Base-by-base conservation (phyloP, 2,888 invertebrate species). In the Sisyra nigra region DNA sequence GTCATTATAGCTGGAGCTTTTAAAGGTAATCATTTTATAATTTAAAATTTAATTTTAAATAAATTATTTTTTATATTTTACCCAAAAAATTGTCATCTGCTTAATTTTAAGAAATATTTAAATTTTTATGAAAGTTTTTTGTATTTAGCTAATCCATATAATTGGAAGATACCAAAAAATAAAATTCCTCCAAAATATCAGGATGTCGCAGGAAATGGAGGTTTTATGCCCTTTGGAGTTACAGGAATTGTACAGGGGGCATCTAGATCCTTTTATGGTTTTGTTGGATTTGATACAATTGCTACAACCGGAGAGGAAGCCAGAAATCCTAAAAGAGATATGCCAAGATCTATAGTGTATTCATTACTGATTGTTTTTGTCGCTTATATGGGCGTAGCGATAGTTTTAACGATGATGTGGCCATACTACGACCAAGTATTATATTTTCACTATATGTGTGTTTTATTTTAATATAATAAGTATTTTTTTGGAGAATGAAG, bases 261-360 rank as follows among this genome's bases (percentile, higher is more conserved):
- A 0, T 87, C 88, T 0, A 86, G 82, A 55, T 87, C 86, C 57
- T 87, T 87, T 66, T 94, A 82, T 61, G 92, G 91, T 13, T 96
- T 93, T 61, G 91, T 96, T 4, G 96, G 96, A 17, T 96, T 96
- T 59, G 96, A 96, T 65, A 81, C 84, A 51, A 87, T 88, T 3
- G 88, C 88, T 10, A 87, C 88, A 2, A 87, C 87, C 0, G 86
- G 87, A 0, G 96, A 96, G 60, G 96, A 96, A 61, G 93, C 92
- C 0, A 85, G 83, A 57, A 89, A 91, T 63, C 94, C 96, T 0
- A 84, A 91, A 60, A 71, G 75, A 48, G 81, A 88, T 50, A 94
- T 96, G 46, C 96, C 96, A 0, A 61, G 93, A 34, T 83, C 92
- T 19, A 93, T 96, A 47, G 78, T 91, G 1, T 55, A 87, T 2